phyloP scores from a whole-genome alignment of 2,888 invertebrate genomes.

The Actias luna region DNA sequence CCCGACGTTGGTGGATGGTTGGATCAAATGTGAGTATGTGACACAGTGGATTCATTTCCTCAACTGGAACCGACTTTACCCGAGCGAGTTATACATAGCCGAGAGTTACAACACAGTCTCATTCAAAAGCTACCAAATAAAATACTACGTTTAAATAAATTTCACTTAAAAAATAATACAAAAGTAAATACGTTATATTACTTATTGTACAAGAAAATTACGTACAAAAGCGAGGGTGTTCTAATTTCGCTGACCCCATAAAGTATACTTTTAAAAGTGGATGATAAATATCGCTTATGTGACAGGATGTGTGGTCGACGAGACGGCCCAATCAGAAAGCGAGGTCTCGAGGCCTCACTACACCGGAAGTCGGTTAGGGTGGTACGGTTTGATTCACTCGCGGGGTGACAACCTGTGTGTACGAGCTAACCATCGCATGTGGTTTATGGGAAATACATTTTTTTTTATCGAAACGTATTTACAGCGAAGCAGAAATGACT shows the following conservation, averaged over 20 bases:
- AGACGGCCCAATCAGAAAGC: constrained; percentile 23
- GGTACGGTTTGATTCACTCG: constrained; percentile 14
- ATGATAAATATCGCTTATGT: constrained; percentile 9
- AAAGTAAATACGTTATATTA: background rate
- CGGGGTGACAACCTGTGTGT: constrained; percentile 16
- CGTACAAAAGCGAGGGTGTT: background rate
- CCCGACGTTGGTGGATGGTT: no score
- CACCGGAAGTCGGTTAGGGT: constrained; percentile 22
- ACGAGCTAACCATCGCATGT: background rate
- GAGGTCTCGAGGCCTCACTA: constrained; percentile 13
- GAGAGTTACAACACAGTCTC: no score
- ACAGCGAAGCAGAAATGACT: no score
- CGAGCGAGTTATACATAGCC: no score
- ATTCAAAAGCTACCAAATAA: no score
- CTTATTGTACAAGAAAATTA: background rate
- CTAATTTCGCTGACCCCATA: background rate
- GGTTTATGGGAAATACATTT: background rate
- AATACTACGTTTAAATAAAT: no score
- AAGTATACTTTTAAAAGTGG: background rate
- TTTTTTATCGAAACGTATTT: background rate
- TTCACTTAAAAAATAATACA: no score
- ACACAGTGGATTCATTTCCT: no score
- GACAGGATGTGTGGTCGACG: constrained; percentile 30
- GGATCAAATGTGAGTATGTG: no score
- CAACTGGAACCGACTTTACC: no score